Base-by-base conservation (phyloP, 2,113 vertebrate species). In the Otocyon megalotis region DNA sequence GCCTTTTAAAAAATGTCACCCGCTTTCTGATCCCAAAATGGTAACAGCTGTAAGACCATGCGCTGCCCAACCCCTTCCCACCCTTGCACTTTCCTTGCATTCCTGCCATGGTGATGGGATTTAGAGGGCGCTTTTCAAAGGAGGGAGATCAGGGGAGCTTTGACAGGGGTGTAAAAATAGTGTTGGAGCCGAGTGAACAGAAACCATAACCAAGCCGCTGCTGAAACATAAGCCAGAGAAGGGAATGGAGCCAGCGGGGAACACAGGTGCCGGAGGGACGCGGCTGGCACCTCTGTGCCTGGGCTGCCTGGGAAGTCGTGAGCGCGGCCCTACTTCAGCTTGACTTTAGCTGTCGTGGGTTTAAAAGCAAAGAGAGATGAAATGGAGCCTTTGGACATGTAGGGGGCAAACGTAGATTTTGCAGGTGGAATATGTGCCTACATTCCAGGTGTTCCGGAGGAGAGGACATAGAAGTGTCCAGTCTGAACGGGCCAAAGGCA, bases 121-220 rank as follows among this genome's bases (percentile, higher is more conserved):
- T 96, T 96, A 30, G 14, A 67, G 80, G 81, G 86, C 88, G 81
- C 20, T 80, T 97, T 97, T 93, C 95, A 98, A 96, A 96, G 54
- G 71, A 97, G 10, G 0, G 24, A 60, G 83, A 94, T 96, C 96
- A 96, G 76, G 79, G 94, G 53, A 86, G 90, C 67, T 94, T 96
- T 90, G 93, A 92, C 56, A 58, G 81, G 82, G 54, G 81, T 53
- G n/a, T 96, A 97, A 97, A 98, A 97, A 96, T 60, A 93, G 93
- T 1, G 3, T 80, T 58, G 56, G 87, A 65, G 30, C 56, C 54
- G 67, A 71, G 43, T 30, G 97, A 54, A 90, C 60, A 81, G 11
- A 93, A 86, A 69, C 26, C n/a, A 54, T 91, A 89, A 87, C 20
- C 22, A 71, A 97, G 77, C 60, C 1, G 5, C 71, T 54, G 24